Evolutionary conservation across 2,888 invertebrate genomes (phyloP).

Genomic region (Nysson spinosus): DNA sequence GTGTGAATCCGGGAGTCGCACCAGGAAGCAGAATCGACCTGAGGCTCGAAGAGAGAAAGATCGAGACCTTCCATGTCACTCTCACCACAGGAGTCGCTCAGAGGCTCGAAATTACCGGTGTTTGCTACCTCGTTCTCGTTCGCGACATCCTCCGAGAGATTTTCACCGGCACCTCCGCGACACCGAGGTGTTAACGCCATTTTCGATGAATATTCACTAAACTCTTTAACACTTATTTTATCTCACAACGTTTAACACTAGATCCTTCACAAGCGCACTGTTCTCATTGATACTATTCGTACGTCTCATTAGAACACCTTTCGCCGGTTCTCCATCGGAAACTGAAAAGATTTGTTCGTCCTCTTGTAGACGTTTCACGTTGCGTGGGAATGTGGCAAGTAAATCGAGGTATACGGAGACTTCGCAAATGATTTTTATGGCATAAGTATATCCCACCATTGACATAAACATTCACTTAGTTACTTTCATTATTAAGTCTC

Average conservation of each 20-base stretch:
- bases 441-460: conserved; percentile 17
- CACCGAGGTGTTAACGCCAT: conserved; percentile 63
- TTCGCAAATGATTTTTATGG: conserved; percentile 6
- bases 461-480: background rate
- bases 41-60: conserved; percentile 83
- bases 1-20: conserved; percentile 73
- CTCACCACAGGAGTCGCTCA: conserved; percentile 82
- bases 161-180: conserved; percentile 51
- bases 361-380: conserved; percentile 7
- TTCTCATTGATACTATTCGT: conserved; percentile 1
- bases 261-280: background rate
- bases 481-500: conserved; percentile 40
- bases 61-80: conserved; percentile 84
- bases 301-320: conserved; percentile 3
- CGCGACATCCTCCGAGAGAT: conserved; percentile 53
- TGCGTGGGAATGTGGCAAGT: conserved; percentile 15
- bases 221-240: conserved; percentile 1
- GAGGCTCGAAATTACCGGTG: conserved; percentile 79
- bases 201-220: background rate
- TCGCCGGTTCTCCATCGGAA: background rate
- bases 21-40: conserved; percentile 74
- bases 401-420: conserved; percentile 37
- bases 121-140: conserved; percentile 56
- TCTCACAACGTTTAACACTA: background rate
- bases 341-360: conserved; percentile 34